Evolutionary conservation across 1,140 invertebrate genomes (phyloP), one percentile per base, ranked within the genome.

Genomic region (Nasonia longicornis): DNA sequence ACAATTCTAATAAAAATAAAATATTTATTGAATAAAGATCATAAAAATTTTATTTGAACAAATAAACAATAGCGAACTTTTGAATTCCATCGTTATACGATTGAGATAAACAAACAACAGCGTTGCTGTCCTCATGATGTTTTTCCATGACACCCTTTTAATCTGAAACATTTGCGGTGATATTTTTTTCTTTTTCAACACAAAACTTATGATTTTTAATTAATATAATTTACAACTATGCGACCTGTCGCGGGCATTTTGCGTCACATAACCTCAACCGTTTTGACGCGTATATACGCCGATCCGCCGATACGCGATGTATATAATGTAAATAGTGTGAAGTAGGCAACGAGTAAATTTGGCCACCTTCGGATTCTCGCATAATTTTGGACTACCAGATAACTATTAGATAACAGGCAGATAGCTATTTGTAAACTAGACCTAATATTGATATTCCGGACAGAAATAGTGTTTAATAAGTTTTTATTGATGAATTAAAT

Each of bases 1-100:
- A n/a, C 7, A 72, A 64, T 7, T 71, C 73, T 72, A 29, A 12
- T 52, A 10, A 70, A 35, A 69, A 77, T 77, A 64, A 58, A 76
- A 76, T 16, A 29, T 67, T 35, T 2, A 66, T 31, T n/a, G n/a
- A 64, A 58, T 38, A 77, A 26, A 48, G 1, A 35, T 71, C 3
- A 48, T 16, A 14, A 48, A 52, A 31, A 52, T 3, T 63, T 29
- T 10, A 35, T 20, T 12, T 26, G 48, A 78, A 70, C 35, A n/a
- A 26, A 31, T 66, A 20, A 26, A 74, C 22, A 20, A 7, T 52
- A 63, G 72, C 26, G 1, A 58, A 76, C 79, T 67, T 80, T 69
- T 69, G 58, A 35, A 67, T 52, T 74, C 38, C 63, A 52, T 80
- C 14, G 12, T 14, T 14, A 35, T 78, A 70, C 31, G 45, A 78